These are phyloP conservation scores for Bembecia ichneumoniformis DNA, from an alignment of 2,888 invertebrate species.

Conservation along the genomic window DNA sequence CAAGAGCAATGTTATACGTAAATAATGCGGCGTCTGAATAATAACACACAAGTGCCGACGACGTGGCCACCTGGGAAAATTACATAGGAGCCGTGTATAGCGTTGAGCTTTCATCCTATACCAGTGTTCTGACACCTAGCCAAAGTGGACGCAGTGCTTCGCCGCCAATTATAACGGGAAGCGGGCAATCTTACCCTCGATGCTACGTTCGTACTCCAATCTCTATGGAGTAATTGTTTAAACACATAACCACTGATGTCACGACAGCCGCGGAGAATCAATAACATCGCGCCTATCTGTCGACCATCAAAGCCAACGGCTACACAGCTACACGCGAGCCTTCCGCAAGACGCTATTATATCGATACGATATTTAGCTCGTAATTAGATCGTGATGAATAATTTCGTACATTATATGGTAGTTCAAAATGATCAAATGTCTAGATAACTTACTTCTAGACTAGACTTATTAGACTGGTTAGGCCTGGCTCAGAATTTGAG, in stretches of 20 bases:
- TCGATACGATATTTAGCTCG: too few species aligned
- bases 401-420: too few species aligned
- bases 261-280: conserved; percentile 41
- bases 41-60: conserved; percentile 6
- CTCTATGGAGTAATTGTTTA: conserved; percentile 51
- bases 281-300: conserved; percentile 24
- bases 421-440: too few species aligned
- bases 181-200: conserved; percentile 24
- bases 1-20: too few species aligned
- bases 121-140: conserved; percentile 51
- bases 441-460: too few species aligned
- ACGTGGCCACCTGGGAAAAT: conserved; percentile 36
- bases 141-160: conserved; percentile 28
- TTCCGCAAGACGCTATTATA: too few species aligned
- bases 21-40: not conserved
- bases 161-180: conserved; percentile 61
- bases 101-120: conserved; percentile 25
- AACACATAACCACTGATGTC: conserved; percentile 50
- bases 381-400: too few species aligned
- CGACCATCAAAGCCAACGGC: not conserved
- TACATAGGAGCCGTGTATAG: conserved; percentile 39
- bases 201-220: conserved; percentile 28
- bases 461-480: too few species aligned
- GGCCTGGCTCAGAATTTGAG: too few species aligned
- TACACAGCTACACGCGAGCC: not conserved